Evolutionary conservation across 2,888 invertebrate genomes (phyloP).

Genomic region (Laspeyria flexula): DNA sequence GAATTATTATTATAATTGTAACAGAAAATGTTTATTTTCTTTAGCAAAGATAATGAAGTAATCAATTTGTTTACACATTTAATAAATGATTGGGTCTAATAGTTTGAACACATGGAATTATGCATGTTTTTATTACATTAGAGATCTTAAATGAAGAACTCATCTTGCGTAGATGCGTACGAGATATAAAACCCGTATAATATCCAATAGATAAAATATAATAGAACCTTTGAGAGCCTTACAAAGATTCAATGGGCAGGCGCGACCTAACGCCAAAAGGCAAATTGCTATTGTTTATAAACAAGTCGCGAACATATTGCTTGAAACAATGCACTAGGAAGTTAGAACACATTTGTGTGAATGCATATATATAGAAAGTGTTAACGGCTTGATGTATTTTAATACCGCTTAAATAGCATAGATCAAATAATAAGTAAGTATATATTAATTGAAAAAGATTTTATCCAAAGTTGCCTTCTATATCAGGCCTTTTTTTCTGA

Average conservation of each 20-base stretch:
- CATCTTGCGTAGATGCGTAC: constrained; percentile 1
- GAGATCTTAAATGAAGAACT: background rate
- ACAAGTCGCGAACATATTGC: constrained; percentile 68
- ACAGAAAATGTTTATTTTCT: no score
- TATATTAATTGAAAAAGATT: no score
- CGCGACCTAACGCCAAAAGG: constrained; percentile 73
- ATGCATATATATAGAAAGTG: constrained; percentile 42
- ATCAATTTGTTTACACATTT: no score
- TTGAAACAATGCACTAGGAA: constrained; percentile 73
- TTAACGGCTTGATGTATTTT: constrained; percentile 4
- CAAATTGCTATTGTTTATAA: constrained; percentile 76
- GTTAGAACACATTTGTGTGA: constrained; percentile 58
- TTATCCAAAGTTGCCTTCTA: no score
- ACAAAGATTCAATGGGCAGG: constrained; percentile 63
- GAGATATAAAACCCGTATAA: constrained; percentile 8
- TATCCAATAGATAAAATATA: constrained; percentile 51
- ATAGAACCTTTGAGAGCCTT: constrained; percentile 53
- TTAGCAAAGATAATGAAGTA: no score
- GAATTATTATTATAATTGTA: no score
- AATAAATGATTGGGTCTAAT: no score
- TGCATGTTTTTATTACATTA: background rate
- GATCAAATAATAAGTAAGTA: no score
- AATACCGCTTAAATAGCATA: background rate
- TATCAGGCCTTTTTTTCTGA: no score
- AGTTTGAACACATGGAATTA: no score